These are phyloP conservation scores for Epinephelus coioides DNA, from an alignment of 2,797 vertebrate genomes.

Conservation along the genomic window DNA sequence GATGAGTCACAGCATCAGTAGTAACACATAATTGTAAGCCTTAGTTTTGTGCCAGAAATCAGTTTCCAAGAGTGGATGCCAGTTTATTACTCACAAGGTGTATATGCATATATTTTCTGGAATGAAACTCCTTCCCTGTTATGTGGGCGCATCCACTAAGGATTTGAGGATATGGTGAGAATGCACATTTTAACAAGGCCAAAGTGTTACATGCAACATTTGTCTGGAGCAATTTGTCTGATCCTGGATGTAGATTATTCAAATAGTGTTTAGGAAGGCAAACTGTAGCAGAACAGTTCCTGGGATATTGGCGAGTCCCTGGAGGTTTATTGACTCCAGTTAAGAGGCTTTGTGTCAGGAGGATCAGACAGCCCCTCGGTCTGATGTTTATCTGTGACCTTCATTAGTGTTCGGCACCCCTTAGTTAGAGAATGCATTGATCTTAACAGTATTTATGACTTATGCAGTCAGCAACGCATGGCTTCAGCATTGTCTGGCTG, in stretches of 20 bases:
- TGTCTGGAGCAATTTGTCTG: conserved; percentile 29
- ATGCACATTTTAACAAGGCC: conserved; percentile 38
- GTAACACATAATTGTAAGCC: conserved; percentile 17
- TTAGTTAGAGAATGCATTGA: conserved; percentile 68
- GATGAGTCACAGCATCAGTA: conserved; percentile 28
- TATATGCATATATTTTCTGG: neutral
- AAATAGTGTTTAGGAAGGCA: conserved; percentile 39
- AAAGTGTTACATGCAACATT: conserved; percentile 19
- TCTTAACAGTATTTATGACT: conserved; percentile 71
- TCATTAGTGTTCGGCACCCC: conserved; percentile 62
- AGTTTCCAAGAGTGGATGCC: neutral
- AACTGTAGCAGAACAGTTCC: conserved; percentile 46
- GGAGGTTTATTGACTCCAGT: conserved; percentile 69
- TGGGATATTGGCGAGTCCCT: conserved; percentile 42
- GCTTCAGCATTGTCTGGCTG: conserved; percentile 58
- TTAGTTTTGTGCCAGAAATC: conserved; percentile 25
- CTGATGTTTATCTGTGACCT: conserved; percentile 76
- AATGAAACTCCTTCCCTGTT: conserved; percentile 20
- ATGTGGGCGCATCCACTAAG: neutral
- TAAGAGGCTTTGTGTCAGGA: conserved; percentile 53
- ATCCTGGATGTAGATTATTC: conserved; percentile 48
- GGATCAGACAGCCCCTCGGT: conserved; percentile 60
- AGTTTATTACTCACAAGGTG: neutral
- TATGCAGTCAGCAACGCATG: conserved; percentile 54
- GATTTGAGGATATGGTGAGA: conserved; percentile 38